These are phyloP conservation scores for Scomberomorus guttatus DNA, from an alignment of 2,797 vertebrate species.

Conservation along the genomic window DNA sequence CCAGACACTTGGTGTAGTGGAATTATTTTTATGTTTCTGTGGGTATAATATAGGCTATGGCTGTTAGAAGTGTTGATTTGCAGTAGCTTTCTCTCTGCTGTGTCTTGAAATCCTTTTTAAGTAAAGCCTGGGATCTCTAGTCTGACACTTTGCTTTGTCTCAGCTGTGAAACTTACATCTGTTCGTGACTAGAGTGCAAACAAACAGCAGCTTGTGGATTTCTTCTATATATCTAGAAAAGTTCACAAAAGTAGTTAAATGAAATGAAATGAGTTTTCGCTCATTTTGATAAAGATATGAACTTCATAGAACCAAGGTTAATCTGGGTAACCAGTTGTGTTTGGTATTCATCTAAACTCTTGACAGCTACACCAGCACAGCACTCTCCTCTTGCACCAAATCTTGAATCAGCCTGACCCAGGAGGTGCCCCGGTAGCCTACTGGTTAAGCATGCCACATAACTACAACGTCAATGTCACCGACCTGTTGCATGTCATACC, in stretches of 20 bases:
- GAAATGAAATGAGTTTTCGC: neutral
- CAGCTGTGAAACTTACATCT: conserved; percentile 39
- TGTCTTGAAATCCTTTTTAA: conserved; percentile 49
- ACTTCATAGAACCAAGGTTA: too few relatives aligned
- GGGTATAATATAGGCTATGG: conserved; percentile 23
- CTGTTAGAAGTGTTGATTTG: conserved; percentile 45
- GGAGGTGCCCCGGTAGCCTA: neutral
- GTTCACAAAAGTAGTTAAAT: neutral
- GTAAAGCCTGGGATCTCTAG: conserved; percentile 45
- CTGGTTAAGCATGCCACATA: too few relatives aligned
- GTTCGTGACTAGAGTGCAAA: conserved; percentile 33
- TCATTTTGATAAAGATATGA: too few relatives aligned
- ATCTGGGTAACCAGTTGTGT: too few relatives aligned
- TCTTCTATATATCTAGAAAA: neutral
- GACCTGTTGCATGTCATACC: too few relatives aligned
- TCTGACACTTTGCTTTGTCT: conserved; percentile 48
- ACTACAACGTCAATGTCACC: too few relatives aligned
- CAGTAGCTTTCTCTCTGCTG: conserved; percentile 24
- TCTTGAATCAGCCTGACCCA: neutral
- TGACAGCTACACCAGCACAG: too few relatives aligned
- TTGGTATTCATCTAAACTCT: too few relatives aligned
- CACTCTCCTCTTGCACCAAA: too few relatives aligned
- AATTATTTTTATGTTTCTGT: conserved; percentile 40
- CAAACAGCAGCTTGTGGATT: conserved; percentile 15
- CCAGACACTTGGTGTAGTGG: neutral